phyloP scores from a whole-genome alignment of 2,797 vertebrate species.

The Pseudomugil tenellus region DNA sequence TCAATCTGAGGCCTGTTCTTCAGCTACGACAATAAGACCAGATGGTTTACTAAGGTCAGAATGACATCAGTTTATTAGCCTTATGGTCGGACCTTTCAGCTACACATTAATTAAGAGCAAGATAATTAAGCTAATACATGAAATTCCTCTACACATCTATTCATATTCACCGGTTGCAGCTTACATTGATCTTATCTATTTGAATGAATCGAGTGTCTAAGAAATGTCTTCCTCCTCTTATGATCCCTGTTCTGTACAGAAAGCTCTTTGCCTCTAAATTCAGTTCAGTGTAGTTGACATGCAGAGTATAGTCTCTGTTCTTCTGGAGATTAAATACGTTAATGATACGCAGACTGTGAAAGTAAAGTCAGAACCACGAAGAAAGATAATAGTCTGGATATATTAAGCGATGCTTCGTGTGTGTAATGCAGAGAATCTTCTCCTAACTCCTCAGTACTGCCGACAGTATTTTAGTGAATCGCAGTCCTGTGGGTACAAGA shows the following conservation, averaged over 20 bases:
- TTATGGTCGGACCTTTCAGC: too few species aligned
- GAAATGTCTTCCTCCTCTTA: neutral
- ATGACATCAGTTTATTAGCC: too few species aligned
- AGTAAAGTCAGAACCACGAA: neutral
- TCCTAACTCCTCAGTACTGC: conserved; percentile 84
- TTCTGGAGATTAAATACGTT: neutral
- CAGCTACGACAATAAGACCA: too few species aligned
- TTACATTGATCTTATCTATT: neutral
- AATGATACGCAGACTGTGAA: neutral
- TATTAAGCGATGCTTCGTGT: neutral
- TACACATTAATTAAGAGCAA: too few species aligned
- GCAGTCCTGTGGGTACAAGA: conserved; percentile 78
- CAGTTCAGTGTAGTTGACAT: neutral
- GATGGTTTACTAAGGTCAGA: too few species aligned
- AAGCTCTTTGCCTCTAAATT: neutral
- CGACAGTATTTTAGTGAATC: conserved; percentile 87
- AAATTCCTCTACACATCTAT: too few species aligned
- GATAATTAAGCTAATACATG: too few species aligned
- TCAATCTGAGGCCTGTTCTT: too few species aligned
- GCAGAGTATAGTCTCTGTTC: neutral
- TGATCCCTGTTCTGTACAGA: neutral
- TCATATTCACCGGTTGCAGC: neutral
- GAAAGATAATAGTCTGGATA: neutral
- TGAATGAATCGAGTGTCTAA: neutral
- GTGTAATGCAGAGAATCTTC: neutral